Base-by-base conservation (phyloP, 1,140 invertebrate genomes). In the Neuroterus valhalla region DNA sequence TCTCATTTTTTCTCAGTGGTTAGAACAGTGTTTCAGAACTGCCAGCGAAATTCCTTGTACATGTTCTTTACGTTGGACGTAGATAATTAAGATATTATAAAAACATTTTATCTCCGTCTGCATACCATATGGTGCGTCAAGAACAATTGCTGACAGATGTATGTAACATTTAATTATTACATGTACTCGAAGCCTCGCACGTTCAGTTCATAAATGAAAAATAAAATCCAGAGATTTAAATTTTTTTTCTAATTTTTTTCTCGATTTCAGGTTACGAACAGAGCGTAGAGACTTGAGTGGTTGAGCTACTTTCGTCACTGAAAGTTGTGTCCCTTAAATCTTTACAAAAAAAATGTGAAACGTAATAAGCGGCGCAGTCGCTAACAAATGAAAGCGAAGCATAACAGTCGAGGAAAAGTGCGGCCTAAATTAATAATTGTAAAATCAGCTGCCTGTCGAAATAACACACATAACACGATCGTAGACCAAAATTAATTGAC, bases 401-500 rank as follows among this genome's bases (percentile, higher is more conserved):
- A 62, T 62, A 62, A 26, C 23, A 62, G 23, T 38, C 23, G 55
- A 26, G 52, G 21, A 62, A 62, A 62, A 62, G n/a, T 62, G 26
- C 2, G 26, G 4, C 23, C 14, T 62, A 62, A 62, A 62, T 26
- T 4, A 12, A 12, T 26, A 70, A 70, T 74, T 48, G 17, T 70
- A 66, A 66, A 66, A 68, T 74, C 69, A 76, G 84, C 83, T 85
- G 83, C 82, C 83, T 80, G 81, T 82, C 77, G 77, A 75, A 74
- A 74, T 68, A 77, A 80, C 72, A 72, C 74, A 66, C 12, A 67
- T 73, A 75, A 62, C 66, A 45, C 45, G 75, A 78, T 78, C 44
- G 66, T 80, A 80, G 74, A 82, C 75, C 79, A 80, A 69, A 77
- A 31, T 72, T 74, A 78, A 81, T 75, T 78, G 77, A 78, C 79